Conservation (phyloP, 2,113 vertebrate species). For the Noturus placidus region DNA sequence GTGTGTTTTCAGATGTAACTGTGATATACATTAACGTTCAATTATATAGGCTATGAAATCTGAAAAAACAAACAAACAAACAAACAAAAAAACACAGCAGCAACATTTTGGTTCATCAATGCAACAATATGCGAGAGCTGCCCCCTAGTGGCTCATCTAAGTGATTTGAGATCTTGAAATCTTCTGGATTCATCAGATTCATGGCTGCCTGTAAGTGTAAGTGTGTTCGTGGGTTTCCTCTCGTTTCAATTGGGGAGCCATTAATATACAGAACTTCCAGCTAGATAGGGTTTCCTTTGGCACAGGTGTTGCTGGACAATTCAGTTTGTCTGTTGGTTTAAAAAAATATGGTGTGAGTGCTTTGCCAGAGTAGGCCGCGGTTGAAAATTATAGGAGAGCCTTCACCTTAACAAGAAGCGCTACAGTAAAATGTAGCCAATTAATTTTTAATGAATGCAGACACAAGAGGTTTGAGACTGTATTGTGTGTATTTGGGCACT, state of each 20-base stretch:
- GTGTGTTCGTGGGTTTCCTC: neutral
- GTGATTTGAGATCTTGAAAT: neutral
- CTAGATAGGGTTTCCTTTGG: neutral
- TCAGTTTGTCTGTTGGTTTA: too few relatives aligned
- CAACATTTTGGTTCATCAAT: neutral
- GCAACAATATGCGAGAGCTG: slow-evolving; percentile 1
- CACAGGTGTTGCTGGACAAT: neutral
- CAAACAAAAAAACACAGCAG: neutral
- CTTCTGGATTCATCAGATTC: neutral
- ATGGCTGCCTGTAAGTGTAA: neutral
- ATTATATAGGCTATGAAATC: neutral
- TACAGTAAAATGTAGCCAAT: neutral
- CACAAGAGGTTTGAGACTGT: neutral
- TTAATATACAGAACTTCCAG: neutral
- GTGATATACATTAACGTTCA: neutral
- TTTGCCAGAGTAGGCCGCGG: neutral
- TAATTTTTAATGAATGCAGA: neutral
- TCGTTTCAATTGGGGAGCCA: neutral
- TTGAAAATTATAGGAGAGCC: neutral
- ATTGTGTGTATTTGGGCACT: neutral
- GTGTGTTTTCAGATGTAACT: neutral
- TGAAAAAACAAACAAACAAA: neutral
- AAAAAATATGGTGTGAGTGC: neutral
- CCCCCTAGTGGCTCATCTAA: slow-evolving; percentile 31
- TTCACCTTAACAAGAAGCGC: neutral